Percentiles rank a stretch among this genome's conserved stretches.
Evolutionary conservation across 2,113 vertebrate species (phyloP).

Genomic region (Equus quagga): DNA sequence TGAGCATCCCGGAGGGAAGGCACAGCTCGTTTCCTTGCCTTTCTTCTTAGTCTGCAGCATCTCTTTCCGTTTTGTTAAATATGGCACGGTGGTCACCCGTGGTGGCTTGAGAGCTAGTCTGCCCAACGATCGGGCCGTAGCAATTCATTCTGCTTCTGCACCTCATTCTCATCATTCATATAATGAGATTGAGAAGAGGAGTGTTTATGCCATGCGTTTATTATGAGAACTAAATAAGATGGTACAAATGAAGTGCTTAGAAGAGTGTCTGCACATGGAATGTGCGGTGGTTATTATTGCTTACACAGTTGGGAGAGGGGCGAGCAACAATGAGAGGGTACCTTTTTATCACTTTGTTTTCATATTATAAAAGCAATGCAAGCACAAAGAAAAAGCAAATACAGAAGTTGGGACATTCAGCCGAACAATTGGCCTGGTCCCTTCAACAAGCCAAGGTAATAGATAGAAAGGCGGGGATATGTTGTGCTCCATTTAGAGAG

Average conservation of each 20-base stretch:
- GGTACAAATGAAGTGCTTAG: background rate
- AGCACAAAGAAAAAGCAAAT: background rate
- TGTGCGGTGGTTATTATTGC: too few relatives aligned
- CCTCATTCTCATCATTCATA: background rate
- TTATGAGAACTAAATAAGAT: background rate
- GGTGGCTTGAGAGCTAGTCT: background rate
- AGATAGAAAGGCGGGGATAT: background rate
- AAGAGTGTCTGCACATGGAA: background rate
- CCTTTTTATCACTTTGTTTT: background rate
- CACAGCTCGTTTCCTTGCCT: background rate
- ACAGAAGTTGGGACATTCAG: background rate
- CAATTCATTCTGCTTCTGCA: background rate
- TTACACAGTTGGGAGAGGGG: background rate
- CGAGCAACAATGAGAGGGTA: background rate
- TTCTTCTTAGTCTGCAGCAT: background rate
- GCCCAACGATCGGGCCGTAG: fast-evolving
- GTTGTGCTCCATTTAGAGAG: background rate
- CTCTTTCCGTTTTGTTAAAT: background rate
- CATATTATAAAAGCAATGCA: background rate
- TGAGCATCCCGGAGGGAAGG: background rate
- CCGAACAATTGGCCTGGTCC: background rate
- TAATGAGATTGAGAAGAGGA: background rate
- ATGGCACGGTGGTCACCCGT: fast-evolving
- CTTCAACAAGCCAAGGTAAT: background rate
- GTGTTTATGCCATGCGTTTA: background rate